Conservation (phyloP, 2,113 vertebrate species). For the Ramphastos sulfuratus region DNA sequence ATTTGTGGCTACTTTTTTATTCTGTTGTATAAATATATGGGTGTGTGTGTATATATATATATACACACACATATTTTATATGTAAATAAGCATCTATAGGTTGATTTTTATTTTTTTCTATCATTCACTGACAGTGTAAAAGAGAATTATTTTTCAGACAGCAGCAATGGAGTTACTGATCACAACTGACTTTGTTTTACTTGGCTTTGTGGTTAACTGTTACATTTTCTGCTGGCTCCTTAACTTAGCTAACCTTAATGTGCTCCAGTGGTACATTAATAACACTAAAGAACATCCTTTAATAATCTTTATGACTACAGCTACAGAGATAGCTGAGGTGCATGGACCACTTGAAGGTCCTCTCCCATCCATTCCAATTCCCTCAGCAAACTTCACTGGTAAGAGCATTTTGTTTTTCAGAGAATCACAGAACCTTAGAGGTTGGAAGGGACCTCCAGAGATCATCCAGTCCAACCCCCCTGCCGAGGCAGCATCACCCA, state of each 20-base stretch:
- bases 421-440: no score
- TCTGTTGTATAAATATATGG: neutral
- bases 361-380: neutral
- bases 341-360: neutral
- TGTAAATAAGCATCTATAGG: neutral
- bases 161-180: neutral
- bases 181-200: neutral
- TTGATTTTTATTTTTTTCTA: neutral
- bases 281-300: neutral
- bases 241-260: neutral
- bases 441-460: no score
- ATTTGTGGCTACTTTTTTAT: neutral
- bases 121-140: neutral
- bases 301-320: neutral
- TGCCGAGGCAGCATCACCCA: no score
- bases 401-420: neutral
- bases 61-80: neutral
- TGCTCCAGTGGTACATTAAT: neutral
- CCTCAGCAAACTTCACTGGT: neutral
- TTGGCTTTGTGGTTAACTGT: neutral
- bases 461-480: no score
- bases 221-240: neutral
- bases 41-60: neutral
- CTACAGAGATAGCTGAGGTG: neutral
- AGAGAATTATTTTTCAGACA: neutral